Conservation (phyloP, 2,113 vertebrate genomes). For the Bos taurus region DNA sequence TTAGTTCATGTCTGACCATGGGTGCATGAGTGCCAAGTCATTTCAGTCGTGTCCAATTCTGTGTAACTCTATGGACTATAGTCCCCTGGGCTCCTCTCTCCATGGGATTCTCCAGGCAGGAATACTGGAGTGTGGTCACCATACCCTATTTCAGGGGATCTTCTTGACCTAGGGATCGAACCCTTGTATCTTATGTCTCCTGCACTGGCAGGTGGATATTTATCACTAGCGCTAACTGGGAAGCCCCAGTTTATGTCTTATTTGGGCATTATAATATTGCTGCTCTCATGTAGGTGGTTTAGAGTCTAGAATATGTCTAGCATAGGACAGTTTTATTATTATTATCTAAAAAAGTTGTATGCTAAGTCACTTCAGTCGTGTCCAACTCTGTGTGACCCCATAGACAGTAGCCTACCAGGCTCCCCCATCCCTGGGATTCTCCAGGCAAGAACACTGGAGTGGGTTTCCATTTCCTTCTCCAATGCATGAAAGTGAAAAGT, state of each 20-base stretch:
- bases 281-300: neutral
- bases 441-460: too few relatives aligned
- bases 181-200: neutral
- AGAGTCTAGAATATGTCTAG: neutral
- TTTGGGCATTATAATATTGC: neutral
- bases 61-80: neutral
- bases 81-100: neutral
- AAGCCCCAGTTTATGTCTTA: neutral
- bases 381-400: too few relatives aligned
- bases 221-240: neutral
- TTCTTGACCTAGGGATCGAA: rapidly evolving
- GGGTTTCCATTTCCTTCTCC: too few relatives aligned
- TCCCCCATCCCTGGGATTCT: too few relatives aligned
- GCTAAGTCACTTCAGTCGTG: too few relatives aligned
- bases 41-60: neutral
- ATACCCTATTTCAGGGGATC: neutral
- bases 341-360: neutral
- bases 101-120: neutral
- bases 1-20: neutral
- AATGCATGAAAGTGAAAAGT: too few relatives aligned
- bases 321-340: neutral
- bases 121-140: neutral
- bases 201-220: neutral
- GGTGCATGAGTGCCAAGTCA: neutral
- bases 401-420: too few relatives aligned